phyloP scores from a whole-genome alignment of 2,888 invertebrate genomes.

The Melinaea menophilus region DNA sequence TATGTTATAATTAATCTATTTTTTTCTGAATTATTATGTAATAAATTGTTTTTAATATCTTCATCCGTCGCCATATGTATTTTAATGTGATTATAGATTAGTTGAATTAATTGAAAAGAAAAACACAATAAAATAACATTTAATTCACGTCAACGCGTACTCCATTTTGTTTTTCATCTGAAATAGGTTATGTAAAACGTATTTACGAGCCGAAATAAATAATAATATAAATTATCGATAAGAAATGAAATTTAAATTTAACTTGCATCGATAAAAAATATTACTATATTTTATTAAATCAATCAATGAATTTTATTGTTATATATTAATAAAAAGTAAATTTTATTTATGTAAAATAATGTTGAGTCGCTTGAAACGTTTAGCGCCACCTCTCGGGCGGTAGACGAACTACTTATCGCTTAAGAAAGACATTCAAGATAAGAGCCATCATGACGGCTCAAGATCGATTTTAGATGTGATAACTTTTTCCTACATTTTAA shows the following conservation, averaged over 20 bases:
- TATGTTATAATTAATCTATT: too few species aligned
- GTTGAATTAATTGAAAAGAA: too few species aligned
- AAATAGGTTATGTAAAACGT: slow-evolving; percentile 1
- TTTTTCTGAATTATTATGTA: too few species aligned
- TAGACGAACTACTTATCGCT: slow-evolving; percentile 49
- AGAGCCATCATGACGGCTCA: slow-evolving; percentile 47
- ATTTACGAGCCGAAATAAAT: slow-evolving; percentile 5
- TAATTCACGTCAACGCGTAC: too few species aligned
- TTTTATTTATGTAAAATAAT: background rate
- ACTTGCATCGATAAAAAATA: slow-evolving; percentile 1
- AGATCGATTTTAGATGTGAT: slow-evolving; percentile 47
- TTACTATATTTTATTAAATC: background rate
- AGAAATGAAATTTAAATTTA: slow-evolving; percentile 4
- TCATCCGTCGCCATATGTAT: too few species aligned
- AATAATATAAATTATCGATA: slow-evolving; percentile 1
- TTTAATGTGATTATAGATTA: too few species aligned
- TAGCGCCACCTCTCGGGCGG: slow-evolving; percentile 65
- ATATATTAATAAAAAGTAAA: background rate
- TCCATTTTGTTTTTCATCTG: background rate
- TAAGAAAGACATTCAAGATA: slow-evolving; percentile 47
- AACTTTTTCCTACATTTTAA: slow-evolving; percentile 30
- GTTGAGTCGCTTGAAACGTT: slow-evolving; percentile 20
- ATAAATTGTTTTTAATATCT: too few species aligned
- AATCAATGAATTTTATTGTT: background rate
- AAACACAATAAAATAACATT: too few species aligned